phyloP scores from a whole-genome alignment of 1,140 invertebrate genomes.

The Protaetia brevitarsis region DNA sequence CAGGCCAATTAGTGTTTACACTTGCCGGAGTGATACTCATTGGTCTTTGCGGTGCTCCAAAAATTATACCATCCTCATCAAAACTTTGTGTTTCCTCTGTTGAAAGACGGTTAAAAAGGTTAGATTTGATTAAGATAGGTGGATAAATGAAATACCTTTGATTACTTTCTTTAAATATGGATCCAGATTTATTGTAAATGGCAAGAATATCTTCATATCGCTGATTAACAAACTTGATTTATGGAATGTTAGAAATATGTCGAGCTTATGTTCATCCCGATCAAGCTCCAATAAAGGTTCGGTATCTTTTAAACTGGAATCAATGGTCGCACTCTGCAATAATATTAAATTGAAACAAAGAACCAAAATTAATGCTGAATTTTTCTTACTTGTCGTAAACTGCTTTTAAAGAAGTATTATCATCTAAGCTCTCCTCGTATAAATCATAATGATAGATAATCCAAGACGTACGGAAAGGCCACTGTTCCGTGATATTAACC shows the following conservation, averaged over 20 bases:
- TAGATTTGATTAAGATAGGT: background rate
- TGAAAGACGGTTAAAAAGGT: too few species aligned
- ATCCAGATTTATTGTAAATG: constrained; percentile 94
- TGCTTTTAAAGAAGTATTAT: constrained; percentile 79
- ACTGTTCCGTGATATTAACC: constrained; percentile 98
- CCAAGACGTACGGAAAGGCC: constrained; percentile 97
- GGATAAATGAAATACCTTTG: constrained; percentile 66
- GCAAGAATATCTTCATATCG: constrained; percentile 92
- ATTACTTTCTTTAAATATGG: constrained; percentile 95
- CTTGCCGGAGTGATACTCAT: background rate
- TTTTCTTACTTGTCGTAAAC: constrained; percentile 90
- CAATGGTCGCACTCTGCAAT: too few species aligned
- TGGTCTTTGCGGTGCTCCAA: background rate
- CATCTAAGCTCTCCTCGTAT: constrained; percentile 83
- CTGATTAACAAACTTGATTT: constrained; percentile 74
- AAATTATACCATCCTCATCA: constrained; percentile 56
- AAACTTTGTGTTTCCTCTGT: constrained; percentile 66
- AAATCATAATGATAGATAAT: constrained; percentile 92
- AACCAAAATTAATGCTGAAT: background rate
- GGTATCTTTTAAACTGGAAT: constrained; percentile 82
- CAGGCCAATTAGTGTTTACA: background rate
- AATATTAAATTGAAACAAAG: background rate
- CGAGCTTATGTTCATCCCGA: constrained; percentile 91
- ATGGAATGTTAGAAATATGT: constrained; percentile 87
- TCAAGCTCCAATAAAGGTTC: constrained; percentile 92